Conservation (phyloP, 2,888 invertebrate genomes). For the Machimus rusticus region DNA sequence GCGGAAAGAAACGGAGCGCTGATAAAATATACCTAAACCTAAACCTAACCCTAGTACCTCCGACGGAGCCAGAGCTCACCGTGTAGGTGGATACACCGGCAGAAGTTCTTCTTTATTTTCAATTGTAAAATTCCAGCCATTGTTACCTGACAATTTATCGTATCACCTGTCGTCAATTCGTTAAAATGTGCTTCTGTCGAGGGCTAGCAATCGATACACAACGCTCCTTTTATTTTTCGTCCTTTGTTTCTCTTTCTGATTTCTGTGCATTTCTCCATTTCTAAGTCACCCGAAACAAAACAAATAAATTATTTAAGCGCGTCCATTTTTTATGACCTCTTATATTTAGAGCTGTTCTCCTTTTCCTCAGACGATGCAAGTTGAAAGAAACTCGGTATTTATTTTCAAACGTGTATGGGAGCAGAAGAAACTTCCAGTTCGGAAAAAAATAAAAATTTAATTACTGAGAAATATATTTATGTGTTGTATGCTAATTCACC, state of each 20-base stretch:
- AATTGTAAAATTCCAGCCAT: constrained; percentile 45
- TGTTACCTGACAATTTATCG: constrained; percentile 47
- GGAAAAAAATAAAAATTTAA: not conserved
- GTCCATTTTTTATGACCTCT: constrained; percentile 47
- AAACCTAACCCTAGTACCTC: not conserved
- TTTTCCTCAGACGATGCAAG: constrained; percentile 17
- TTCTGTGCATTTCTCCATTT: constrained; percentile 36
- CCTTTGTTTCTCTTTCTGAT: constrained; percentile 28
- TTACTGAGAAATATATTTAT: not conserved
- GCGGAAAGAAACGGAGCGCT: not conserved
- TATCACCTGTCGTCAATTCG: constrained; percentile 46
- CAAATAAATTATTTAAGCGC: constrained; percentile 45
- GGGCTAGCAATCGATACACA: constrained; percentile 15
- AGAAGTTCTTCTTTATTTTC: constrained; percentile 6
- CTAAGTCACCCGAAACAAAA: constrained; percentile 47
- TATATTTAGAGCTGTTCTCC: constrained; percentile 45
- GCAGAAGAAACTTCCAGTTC: not conserved
- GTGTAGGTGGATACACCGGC: not conserved
- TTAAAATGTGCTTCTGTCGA: constrained; percentile 42
- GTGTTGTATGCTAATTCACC: not conserved
- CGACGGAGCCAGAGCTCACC: not conserved
- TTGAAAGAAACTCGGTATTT: not conserved
- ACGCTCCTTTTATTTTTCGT: not conserved
- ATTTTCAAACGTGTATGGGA: not conserved
- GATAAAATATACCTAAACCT: not conserved